phyloP scores from a whole-genome alignment of 2,888 invertebrate species.

The Brassicogethes aeneus region DNA sequence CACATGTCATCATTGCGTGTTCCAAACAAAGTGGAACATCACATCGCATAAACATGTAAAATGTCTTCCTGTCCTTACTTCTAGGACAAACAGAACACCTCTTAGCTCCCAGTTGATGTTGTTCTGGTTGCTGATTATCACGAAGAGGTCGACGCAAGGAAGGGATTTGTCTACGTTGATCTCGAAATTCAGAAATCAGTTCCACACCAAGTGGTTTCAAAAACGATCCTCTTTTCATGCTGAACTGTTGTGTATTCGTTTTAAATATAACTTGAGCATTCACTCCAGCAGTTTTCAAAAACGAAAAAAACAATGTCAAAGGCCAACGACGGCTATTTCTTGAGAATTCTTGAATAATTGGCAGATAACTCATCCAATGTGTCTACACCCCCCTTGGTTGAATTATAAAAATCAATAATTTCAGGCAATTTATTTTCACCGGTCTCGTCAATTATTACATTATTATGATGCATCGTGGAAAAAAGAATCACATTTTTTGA shows the following conservation, averaged over 20 bases:
- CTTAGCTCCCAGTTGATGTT: constrained; percentile 6
- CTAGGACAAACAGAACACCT: constrained; percentile 10
- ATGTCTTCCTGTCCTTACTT: constrained; percentile 3
- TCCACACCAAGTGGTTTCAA: constrained; percentile 8
- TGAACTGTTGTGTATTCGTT: constrained; percentile 12
- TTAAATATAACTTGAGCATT: constrained; percentile 11
- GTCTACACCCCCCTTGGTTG: constrained; percentile 10
- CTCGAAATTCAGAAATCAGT: constrained; percentile 8
- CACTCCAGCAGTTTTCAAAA: constrained; percentile 11
- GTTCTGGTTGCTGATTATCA: constrained; percentile 6
- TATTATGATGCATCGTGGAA: constrained; percentile 11
- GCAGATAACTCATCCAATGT: constrained; percentile 8
- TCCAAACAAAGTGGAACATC: neutral
- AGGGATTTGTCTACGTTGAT: constrained; percentile 5
- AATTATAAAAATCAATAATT: constrained; percentile 9
- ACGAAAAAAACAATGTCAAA: constrained; percentile 9
- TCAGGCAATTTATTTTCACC: constrained; percentile 9
- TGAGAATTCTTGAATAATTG: constrained; percentile 6
- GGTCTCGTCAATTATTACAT: constrained; percentile 9
- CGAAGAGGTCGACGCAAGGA: constrained; percentile 6
- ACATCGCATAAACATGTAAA: neutral
- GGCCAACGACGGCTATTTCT: constrained; percentile 10
- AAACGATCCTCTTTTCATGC: constrained; percentile 7
- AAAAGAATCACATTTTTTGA: constrained; percentile 10
- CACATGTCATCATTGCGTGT: too few species aligned